phyloP scores from a whole-genome alignment of 2,888 invertebrate species.

The Brachypalpus laphriformis region DNA sequence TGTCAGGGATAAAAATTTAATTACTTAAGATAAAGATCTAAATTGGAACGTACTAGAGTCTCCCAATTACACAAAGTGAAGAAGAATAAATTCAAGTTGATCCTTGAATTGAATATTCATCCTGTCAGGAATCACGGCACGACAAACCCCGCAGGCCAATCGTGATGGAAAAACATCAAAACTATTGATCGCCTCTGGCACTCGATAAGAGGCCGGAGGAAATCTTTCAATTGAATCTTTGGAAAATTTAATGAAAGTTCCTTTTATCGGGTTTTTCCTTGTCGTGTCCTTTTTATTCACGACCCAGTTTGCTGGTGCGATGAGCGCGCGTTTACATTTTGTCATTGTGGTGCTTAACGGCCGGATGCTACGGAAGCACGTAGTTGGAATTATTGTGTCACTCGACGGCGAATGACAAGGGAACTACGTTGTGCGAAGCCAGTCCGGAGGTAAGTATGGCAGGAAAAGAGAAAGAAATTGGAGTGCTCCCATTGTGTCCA shows the following conservation, averaged over 20 bases:
- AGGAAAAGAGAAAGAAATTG: slow-evolving; percentile 4
- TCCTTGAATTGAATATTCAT: slow-evolving; percentile 53
- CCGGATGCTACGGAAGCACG: slow-evolving; percentile 51
- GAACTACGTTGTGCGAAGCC: slow-evolving; percentile 33
- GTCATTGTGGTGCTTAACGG: slow-evolving; percentile 54
- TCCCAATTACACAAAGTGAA: slow-evolving; percentile 45
- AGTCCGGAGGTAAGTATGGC: neutral
- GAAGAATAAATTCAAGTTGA: slow-evolving; percentile 33
- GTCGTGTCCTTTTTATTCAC: slow-evolving; percentile 37
- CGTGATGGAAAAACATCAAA: slow-evolving; percentile 5
- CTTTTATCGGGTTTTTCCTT: slow-evolving; percentile 21
- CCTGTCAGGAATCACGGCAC: slow-evolving; percentile 14
- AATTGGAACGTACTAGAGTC: slow-evolving; percentile 15
- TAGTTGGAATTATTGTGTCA: slow-evolving; percentile 68
- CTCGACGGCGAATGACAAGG: slow-evolving; percentile 42
- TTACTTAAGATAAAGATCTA: slow-evolving; percentile 57
- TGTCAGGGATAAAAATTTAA: slow-evolving; percentile 57
- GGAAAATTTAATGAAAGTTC: slow-evolving; percentile 62
- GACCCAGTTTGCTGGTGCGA: slow-evolving; percentile 51
- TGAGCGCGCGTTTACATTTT: slow-evolving; percentile 43
- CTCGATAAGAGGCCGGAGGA: slow-evolving; percentile 13
- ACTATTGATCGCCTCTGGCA: slow-evolving; percentile 26
- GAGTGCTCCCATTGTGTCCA: slow-evolving; percentile 71
- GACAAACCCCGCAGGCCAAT: neutral
- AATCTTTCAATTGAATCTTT: slow-evolving; percentile 47